Conservation (phyloP, 2,797 vertebrate genomes). For the Cottoperca gobio region DNA sequence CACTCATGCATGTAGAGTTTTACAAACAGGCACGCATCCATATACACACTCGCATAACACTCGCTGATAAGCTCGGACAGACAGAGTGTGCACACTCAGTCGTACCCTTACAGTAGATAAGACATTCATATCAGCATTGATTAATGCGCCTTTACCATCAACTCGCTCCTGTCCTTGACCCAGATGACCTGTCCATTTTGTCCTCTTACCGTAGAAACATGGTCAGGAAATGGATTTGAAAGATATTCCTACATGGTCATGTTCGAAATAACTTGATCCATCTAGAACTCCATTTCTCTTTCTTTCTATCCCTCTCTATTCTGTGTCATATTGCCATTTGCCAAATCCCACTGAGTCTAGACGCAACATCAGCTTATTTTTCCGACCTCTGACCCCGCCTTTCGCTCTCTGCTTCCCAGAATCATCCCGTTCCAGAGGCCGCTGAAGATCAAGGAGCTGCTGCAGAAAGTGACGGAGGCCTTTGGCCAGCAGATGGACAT, state of each 20-base stretch:
- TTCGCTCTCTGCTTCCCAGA: constrained; percentile 72
- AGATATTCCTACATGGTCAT: not conserved
- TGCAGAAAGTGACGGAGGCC: constrained; percentile 93
- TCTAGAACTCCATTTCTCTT: not conserved
- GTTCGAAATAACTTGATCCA: not conserved
- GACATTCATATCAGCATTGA: constrained; percentile 31
- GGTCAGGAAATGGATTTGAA: constrained; percentile 6
- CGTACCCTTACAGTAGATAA: constrained; percentile 56
- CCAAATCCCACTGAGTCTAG: constrained; percentile 21
- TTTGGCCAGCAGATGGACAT: constrained; percentile 95
- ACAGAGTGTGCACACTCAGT: constrained; percentile 29
- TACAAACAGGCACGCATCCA: constrained; percentile 57
- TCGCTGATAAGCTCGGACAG: constrained; percentile 42
- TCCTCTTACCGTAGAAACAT: constrained; percentile 42
- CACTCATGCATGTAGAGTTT: constrained; percentile 69
- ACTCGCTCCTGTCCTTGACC: constrained; percentile 59
- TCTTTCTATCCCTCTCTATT: not conserved
- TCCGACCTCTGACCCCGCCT: constrained; percentile 46
- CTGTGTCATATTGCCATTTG: not conserved
- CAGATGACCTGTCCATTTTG: constrained; percentile 49
- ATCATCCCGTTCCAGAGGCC: constrained; percentile 93
- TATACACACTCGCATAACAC: constrained; percentile 37
- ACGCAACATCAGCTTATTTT: constrained; percentile 20
- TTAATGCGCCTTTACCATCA: constrained; percentile 52
- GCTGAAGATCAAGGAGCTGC: constrained; percentile 90